phyloP scores from a whole-genome alignment of 1,140 invertebrate species.

The Parapsyche elsis region DNA sequence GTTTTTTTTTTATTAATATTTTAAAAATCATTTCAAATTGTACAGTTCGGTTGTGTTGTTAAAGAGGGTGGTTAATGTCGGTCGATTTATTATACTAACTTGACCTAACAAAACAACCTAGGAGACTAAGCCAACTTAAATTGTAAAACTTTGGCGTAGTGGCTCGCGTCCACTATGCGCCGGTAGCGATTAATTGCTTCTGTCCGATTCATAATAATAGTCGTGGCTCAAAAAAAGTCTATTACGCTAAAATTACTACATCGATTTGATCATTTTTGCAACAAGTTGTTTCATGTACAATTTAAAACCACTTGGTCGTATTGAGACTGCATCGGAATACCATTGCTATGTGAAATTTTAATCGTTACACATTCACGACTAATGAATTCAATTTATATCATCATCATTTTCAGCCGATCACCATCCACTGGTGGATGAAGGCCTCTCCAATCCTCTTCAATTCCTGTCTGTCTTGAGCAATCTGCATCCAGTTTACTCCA shows the following conservation, averaged over 20 bases:
- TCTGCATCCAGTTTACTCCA: too few relatives aligned
- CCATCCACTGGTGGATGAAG: too few relatives aligned
- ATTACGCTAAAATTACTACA: neutral
- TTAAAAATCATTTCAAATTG: neutral
- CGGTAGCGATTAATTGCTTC: conserved; percentile 13
- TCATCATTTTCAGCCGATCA: too few relatives aligned
- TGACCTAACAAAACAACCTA: conserved; percentile 20
- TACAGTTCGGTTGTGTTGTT: neutral
- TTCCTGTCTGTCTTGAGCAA: too few relatives aligned
- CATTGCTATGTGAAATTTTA: too few relatives aligned
- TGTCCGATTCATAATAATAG: conserved; percentile 22
- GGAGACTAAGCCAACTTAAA: conserved; percentile 9
- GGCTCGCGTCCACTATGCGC: neutral
- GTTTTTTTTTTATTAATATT: too few relatives aligned
- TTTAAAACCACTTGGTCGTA: neutral
- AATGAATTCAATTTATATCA: too few relatives aligned
- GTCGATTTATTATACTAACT: conserved; percentile 21
- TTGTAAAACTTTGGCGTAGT: conserved; percentile 22
- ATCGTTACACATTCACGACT: too few relatives aligned
- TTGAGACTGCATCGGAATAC: neutral
- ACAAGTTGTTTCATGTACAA: neutral
- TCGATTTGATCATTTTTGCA: neutral
- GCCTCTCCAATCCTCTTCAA: too few relatives aligned
- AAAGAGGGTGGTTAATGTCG: neutral
- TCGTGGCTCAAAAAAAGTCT: conserved; percentile 9